These are phyloP conservation scores for Vulpes ferrilata DNA, from an alignment of 2,113 vertebrate genomes.

Conservation along the genomic window DNA sequence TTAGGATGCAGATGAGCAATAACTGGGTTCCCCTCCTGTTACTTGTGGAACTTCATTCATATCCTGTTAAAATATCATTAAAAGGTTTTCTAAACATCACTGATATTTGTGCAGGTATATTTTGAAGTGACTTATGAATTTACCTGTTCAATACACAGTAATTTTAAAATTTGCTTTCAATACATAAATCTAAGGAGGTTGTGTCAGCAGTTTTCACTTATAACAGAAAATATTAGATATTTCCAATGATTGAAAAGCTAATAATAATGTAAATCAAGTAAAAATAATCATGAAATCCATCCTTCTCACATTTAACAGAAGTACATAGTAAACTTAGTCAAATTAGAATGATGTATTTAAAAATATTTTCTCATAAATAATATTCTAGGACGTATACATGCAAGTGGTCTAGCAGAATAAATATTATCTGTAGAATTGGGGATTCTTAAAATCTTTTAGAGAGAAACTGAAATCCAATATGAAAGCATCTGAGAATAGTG, in stretches of 20 bases:
- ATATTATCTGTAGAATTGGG: not conserved
- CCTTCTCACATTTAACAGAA: not conserved
- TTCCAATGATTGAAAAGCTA: conserved; percentile 78
- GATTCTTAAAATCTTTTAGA: conserved; percentile 37
- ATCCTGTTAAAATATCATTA: conserved; percentile 80
- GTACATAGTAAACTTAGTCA: not conserved
- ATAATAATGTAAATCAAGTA: conserved; percentile 22
- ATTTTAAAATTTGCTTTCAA: conserved; percentile 85
- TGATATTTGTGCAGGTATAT: conserved; percentile 80
- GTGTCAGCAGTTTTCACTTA: conserved; percentile 78
- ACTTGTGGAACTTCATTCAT: conserved; percentile 79
- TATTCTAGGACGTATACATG: not conserved
- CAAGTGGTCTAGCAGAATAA: not conserved
- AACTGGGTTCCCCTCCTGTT: conserved; percentile 77
- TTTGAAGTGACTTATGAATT: conserved; percentile 79
- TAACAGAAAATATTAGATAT: conserved; percentile 77
- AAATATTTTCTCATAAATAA: conserved; percentile 30
- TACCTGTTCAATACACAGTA: conserved; percentile 17
- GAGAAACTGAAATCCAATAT: not conserved
- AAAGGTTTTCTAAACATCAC: conserved; percentile 79
- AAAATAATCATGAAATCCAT: not conserved
- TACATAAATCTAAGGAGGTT: conserved; percentile 80
- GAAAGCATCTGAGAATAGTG: not conserved
- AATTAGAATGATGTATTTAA: not conserved
- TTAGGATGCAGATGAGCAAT: conserved; percentile 72